Evolutionary conservation across 2,797 vertebrate genomes (phyloP).

Genomic region (Macroramphosus scolopax): DNA sequence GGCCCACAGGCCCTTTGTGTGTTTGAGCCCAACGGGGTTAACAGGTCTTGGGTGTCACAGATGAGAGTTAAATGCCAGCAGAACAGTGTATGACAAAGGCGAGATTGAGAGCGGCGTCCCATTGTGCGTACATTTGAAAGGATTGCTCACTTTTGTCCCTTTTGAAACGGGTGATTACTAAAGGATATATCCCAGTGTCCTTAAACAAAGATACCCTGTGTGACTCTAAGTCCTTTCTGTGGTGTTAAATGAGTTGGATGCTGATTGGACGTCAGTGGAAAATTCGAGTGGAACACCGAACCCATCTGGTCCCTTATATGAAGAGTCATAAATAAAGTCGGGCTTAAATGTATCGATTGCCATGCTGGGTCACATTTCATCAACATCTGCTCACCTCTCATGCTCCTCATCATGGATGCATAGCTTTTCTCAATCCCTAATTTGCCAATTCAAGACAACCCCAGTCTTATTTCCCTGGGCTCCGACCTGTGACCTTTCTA

Average conservation of each 20-base stretch:
- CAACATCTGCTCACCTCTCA: slow-evolving; percentile 26
- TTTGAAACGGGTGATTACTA: slow-evolving; percentile 65
- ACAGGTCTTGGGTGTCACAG: slow-evolving; percentile 65
- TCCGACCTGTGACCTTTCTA: too few species aligned
- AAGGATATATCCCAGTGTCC: slow-evolving; percentile 59
- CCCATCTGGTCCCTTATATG: slow-evolving; percentile 42
- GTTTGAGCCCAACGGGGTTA: slow-evolving; percentile 55
- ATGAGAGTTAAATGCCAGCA: slow-evolving; percentile 53
- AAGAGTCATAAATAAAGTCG: slow-evolving; percentile 41
- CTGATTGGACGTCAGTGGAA: slow-evolving; percentile 55
- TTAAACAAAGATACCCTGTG: slow-evolving; percentile 59
- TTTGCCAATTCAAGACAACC: neutral
- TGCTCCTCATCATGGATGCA: neutral
- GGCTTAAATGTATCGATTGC: slow-evolving; percentile 13
- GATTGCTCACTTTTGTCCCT: slow-evolving; percentile 64
- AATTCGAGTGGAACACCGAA: slow-evolving; percentile 38
- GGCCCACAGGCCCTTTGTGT: slow-evolving; percentile 48
- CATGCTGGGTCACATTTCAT: slow-evolving; percentile 28
- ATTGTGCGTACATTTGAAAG: slow-evolving; percentile 63
- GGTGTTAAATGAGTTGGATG: slow-evolving; percentile 46
- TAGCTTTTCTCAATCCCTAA: neutral
- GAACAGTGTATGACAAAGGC: slow-evolving; percentile 59
- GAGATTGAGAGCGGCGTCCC: slow-evolving; percentile 52
- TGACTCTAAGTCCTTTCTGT: slow-evolving; percentile 44
- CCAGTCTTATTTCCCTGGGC: neutral